A percentile compares a stretch with the other conserved stretches of the same genome.
phyloP scores from a whole-genome alignment of 2,888 invertebrate genomes.

The Ctenicera cuprea region DNA sequence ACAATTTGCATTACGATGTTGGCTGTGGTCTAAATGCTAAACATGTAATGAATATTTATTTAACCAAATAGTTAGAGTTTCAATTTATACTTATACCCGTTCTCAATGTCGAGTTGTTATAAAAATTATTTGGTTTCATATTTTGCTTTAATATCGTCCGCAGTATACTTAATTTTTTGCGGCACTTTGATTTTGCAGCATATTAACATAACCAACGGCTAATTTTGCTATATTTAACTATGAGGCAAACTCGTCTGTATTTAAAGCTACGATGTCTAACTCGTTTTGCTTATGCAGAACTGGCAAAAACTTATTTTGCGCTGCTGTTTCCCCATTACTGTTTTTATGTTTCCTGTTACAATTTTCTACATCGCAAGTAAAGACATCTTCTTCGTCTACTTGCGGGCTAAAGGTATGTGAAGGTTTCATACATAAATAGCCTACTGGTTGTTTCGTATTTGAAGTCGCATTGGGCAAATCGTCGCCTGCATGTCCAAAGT shows the following conservation, averaged over 20 bases:
- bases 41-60: too few species aligned
- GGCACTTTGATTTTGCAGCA: constrained; percentile 73
- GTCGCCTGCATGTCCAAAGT: constrained; percentile 77
- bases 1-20: too few species aligned
- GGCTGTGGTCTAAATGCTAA: too few species aligned
- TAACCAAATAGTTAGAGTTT: too few species aligned
- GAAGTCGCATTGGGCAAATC: constrained; percentile 69
- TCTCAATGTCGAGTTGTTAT: constrained; percentile 69
- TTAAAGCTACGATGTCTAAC: constrained; percentile 59
- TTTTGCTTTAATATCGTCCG: constrained; percentile 35
- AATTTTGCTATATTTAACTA: constrained; percentile 64
- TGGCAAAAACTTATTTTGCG: constrained; percentile 74
- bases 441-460: constrained; percentile 73
- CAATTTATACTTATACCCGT: constrained; percentile 41
- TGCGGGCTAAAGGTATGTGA: constrained; percentile 77
- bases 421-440: constrained; percentile 80
- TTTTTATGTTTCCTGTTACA: constrained; percentile 62
- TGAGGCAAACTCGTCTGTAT: constrained; percentile 64
- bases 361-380: constrained; percentile 74
- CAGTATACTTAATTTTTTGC: constrained; percentile 61
- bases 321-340: constrained; percentile 55
- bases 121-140: constrained; percentile 62
- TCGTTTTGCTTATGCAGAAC: constrained; percentile 74
- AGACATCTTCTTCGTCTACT: constrained; percentile 70
- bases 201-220: constrained; percentile 75